Evolutionary conservation across 1,140 invertebrate species (phyloP).

Genomic region (Brachionus angularis): DNA sequence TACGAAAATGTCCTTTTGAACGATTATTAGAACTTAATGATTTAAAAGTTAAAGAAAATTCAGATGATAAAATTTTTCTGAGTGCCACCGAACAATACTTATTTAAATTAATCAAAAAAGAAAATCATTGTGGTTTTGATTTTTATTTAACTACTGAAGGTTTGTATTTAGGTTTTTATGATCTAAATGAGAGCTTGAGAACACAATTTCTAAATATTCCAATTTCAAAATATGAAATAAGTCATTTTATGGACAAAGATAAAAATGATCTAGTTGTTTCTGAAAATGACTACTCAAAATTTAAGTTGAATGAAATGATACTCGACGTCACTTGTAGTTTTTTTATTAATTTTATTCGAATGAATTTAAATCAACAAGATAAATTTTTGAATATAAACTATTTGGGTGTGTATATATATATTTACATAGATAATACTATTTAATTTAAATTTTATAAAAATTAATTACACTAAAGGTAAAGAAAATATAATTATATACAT

Average conservation of each 20-base stretch:
- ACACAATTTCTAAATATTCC: neutral
- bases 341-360: no score
- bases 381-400: no score
- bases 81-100: neutral
- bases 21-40: neutral
- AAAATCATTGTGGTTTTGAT: neutral
- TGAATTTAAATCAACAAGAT: no score
- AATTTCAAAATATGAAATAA: neutral
- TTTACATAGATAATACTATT: no score
- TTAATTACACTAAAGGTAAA: neutral
- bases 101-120: neutral
- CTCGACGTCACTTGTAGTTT: no score
- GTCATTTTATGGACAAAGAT: neutral
- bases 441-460: neutral
- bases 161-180: neutral
- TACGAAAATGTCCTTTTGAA: neutral
- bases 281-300: neutral
- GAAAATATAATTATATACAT: neutral
- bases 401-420: no score
- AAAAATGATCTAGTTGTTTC: neutral
- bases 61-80: neutral
- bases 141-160: constrained; percentile 5
- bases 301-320: no score
- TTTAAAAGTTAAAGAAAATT: neutral
- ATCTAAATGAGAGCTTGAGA: neutral